A percentile compares a stretch with the other conserved stretches of the same genome.
phyloP scores from a whole-genome alignment of 2,888 invertebrate species.

The Steromphala cineraria region DNA sequence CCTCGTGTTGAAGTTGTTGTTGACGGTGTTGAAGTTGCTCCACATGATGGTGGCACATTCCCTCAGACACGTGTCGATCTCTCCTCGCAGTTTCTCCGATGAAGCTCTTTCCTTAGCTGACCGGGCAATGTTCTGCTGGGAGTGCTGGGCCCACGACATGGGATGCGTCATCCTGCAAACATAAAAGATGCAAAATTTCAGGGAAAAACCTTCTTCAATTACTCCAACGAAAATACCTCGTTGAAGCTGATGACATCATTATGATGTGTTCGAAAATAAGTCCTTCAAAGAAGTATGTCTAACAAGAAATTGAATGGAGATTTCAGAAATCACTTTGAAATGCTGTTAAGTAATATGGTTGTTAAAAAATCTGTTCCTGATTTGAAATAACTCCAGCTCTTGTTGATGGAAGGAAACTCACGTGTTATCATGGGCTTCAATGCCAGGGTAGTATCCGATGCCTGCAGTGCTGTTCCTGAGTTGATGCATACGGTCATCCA shows the following conservation, averaged over 20 bases:
- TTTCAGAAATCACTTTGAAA: too few species aligned
- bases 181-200: too few species aligned
- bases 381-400: too few species aligned
- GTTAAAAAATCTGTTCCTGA: too few species aligned
- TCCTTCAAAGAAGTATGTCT: too few species aligned
- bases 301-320: too few species aligned
- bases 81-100: slow-evolving; percentile 72
- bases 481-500: slow-evolving; percentile 75
- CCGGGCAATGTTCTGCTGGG: slow-evolving; percentile 74
- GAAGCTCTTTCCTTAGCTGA: slow-evolving; percentile 74
- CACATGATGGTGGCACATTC: slow-evolving; percentile 75
- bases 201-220: too few species aligned
- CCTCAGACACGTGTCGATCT: slow-evolving; percentile 72
- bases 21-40: slow-evolving; percentile 75
- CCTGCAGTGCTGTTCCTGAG: slow-evolving; percentile 71
- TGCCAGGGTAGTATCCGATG: slow-evolving; percentile 73
- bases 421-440: slow-evolving; percentile 74
- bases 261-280: too few species aligned
- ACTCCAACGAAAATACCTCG: too few species aligned
- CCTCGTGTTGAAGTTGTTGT: slow-evolving; percentile 73
- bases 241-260: too few species aligned
- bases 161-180: slow-evolving; percentile 82
- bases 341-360: too few species aligned
- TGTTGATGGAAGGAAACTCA: slow-evolving; percentile 44
- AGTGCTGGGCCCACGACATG: slow-evolving; percentile 74